Evolutionary conservation across 2,888 invertebrate species (phyloP).

Genomic region (Hydropsyche betteni): DNA sequence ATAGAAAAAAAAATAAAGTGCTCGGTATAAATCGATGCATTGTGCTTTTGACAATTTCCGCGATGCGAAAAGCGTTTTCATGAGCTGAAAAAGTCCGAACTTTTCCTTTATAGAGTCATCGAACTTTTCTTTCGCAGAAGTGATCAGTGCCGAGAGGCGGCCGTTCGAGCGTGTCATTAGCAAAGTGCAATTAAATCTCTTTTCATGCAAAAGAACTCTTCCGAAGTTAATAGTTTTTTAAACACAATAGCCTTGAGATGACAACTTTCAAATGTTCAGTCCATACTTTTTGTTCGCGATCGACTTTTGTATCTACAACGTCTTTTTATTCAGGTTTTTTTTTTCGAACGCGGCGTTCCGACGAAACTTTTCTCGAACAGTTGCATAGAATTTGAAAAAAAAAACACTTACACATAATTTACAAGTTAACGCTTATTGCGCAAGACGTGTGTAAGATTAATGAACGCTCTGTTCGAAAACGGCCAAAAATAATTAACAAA

Average conservation of each 20-base stretch:
- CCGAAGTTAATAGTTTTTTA: slow-evolving; percentile 23
- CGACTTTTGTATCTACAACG: neutral
- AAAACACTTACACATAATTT: slow-evolving; percentile 15
- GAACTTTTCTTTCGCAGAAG: slow-evolving; percentile 18
- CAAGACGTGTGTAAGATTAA: slow-evolving; percentile 17
- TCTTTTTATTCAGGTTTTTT: neutral
- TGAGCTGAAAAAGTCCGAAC: neutral
- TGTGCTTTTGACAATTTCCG: too few relatives aligned
- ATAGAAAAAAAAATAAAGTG: too few relatives aligned
- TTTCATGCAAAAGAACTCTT: slow-evolving; percentile 27
- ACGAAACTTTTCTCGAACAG: neutral
- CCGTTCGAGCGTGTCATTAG: slow-evolving; percentile 24
- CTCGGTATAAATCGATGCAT: too few relatives aligned
- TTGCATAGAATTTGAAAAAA: slow-evolving; percentile 2
- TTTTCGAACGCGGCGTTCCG: neutral
- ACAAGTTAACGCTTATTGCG: slow-evolving; percentile 14
- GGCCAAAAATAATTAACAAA: neutral
- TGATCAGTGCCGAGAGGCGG: neutral
- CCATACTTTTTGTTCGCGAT: neutral
- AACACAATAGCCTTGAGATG: slow-evolving; percentile 30
- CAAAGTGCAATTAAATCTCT: slow-evolving; percentile 28
- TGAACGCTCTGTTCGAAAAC: slow-evolving; percentile 6
- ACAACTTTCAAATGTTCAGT: slow-evolving; percentile 23
- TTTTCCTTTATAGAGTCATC: slow-evolving; percentile 15
- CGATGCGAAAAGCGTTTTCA: too few relatives aligned